A percentile compares a stretch with the other conserved stretches of the same genome.
These are phyloP conservation scores for Drosophila tani DNA, from an alignment of 1,140 invertebrate species.

Conservation along the genomic window DNA sequence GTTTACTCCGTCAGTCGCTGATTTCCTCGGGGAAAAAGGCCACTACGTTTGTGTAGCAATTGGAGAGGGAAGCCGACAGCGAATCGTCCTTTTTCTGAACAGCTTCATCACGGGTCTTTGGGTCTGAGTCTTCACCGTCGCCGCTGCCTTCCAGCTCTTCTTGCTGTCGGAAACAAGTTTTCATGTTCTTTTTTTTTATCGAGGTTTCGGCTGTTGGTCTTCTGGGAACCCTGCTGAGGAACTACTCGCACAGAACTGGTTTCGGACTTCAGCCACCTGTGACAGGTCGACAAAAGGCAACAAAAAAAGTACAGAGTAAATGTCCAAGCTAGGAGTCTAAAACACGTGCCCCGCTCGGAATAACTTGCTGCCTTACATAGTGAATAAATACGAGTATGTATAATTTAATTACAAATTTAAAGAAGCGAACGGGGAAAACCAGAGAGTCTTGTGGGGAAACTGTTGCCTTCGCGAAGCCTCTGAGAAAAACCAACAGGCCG, in stretches of 20 bases:
- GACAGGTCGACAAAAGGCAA: slow-evolving; percentile 34
- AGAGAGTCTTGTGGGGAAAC: slow-evolving; percentile 42
- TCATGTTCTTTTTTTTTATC: slow-evolving; percentile 16
- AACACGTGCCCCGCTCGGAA: slow-evolving; percentile 58
- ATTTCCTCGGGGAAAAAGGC: slow-evolving; percentile 69
- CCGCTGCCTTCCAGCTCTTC: slow-evolving; percentile 25
- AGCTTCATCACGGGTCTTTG: slow-evolving; percentile 62
- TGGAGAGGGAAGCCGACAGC: slow-evolving; percentile 9
- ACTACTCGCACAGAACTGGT: slow-evolving; percentile 49
- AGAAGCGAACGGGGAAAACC: slow-evolving; percentile 29
- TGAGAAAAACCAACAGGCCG: slow-evolving; percentile 58
- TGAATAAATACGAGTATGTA: slow-evolving; percentile 53
- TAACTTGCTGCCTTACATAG: slow-evolving; percentile 34
- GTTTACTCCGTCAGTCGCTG: slow-evolving; percentile 60
- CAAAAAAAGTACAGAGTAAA: slow-evolving; percentile 25
- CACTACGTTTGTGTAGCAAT: slow-evolving; percentile 2
- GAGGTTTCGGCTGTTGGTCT: slow-evolving; percentile 34
- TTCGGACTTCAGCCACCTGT: slow-evolving; percentile 60
- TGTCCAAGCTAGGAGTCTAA: slow-evolving; percentile 17
- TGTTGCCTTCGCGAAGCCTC: slow-evolving; percentile 35
- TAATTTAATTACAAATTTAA: slow-evolving; percentile 76
- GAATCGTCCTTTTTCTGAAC: slow-evolving; percentile 60
- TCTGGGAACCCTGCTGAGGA: slow-evolving; percentile 49
- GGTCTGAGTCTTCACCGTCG: slow-evolving; percentile 27
- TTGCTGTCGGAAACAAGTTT: slow-evolving; percentile 60